Base-by-base conservation (phyloP, 2,888 invertebrate genomes). In the Athrips mouffetella region DNA sequence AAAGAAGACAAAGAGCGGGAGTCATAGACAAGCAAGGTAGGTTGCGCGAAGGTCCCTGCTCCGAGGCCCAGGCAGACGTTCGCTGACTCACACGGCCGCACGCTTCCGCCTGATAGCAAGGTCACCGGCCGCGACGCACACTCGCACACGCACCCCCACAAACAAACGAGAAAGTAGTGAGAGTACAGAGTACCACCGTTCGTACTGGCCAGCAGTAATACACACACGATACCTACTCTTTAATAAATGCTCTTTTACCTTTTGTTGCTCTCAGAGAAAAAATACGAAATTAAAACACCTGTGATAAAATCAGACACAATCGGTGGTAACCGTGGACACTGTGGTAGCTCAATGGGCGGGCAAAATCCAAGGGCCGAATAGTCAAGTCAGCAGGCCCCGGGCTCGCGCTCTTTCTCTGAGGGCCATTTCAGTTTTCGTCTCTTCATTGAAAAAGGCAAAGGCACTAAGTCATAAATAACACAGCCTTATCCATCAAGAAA, bases 101-200 rank as follows among this genome's bases (percentile, higher is more conserved):
- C 82, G 80, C 86, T 88, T 88, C 87, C 88, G 87, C 85, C 83
- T 87, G 87, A 88, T 88, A 86, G 87, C 86, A 85, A 88, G 87
- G 85, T 85, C 85, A 87, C 85, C 85, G 84, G 79, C 84, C 81
- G 80, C 67, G 64, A 77, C 81, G 73, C 79, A 62, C 44, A 47
- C 55, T 55, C 50, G 48, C 46, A 50, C 30, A 39, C 50, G 49
- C 57, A 57, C 67, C 46, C 68, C 52, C 57, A 39, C 58, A 54
- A 47, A 46, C 57, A 11, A 7, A 63, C 67, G 78, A 73, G 84
- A 86, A 87, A 86, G 86, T 76, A 80, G 86, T 81, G 84, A 86
- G 83, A 86, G 86, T 85, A 85, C 81, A 20, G n/a, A 18, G 1
- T 18, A 11, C 10, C 7, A 6, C 11, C 10, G 18, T 10, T 18